A percentile compares a stretch with the other conserved stretches of the same genome.
phyloP scores from a whole-genome alignment of 2,888 invertebrate species.

The Machimus atricapillus region DNA sequence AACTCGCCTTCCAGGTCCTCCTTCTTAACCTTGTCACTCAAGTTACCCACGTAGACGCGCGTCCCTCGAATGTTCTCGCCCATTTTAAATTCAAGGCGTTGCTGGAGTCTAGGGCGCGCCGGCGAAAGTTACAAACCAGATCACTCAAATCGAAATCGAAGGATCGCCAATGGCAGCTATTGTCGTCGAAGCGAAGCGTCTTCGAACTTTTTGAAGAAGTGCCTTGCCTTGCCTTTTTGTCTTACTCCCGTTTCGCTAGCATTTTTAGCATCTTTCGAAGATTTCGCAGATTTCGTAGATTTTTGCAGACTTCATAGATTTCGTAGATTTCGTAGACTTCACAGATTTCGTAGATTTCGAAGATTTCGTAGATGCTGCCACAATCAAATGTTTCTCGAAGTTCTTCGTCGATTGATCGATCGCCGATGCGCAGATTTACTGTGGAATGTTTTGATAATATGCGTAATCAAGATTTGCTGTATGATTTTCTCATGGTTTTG shows the following conservation, averaged over 20 bases:
- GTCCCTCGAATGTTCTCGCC: conserved; percentile 66
- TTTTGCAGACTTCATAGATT: neutral
- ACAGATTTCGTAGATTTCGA: neutral
- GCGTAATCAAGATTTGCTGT: conserved; percentile 18
- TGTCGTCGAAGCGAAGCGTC: neutral
- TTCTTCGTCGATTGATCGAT: neutral
- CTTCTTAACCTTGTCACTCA: conserved; percentile 87
- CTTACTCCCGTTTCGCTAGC: neutral
- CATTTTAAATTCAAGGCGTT: conserved; percentile 51
- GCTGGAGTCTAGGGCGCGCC: neutral
- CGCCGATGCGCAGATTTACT: conserved; percentile 18
- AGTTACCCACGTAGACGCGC: conserved; percentile 88
- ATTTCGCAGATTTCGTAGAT: neutral
- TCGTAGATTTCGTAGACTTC: neutral
- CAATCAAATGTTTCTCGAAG: neutral
- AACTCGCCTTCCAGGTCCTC: conserved; percentile 91
- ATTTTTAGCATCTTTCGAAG: neutral
- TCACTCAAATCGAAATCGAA: neutral
- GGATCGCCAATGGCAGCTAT: neutral
- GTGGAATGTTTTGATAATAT: conserved; percentile 35
- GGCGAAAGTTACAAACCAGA: neutral
- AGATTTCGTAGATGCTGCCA: neutral
- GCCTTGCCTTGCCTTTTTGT: neutral
- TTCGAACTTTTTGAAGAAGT: neutral
- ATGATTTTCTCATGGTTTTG: neutral